Evolutionary conservation across 2,888 invertebrate genomes (phyloP).

Genomic region (Trachelus tabidus): DNA sequence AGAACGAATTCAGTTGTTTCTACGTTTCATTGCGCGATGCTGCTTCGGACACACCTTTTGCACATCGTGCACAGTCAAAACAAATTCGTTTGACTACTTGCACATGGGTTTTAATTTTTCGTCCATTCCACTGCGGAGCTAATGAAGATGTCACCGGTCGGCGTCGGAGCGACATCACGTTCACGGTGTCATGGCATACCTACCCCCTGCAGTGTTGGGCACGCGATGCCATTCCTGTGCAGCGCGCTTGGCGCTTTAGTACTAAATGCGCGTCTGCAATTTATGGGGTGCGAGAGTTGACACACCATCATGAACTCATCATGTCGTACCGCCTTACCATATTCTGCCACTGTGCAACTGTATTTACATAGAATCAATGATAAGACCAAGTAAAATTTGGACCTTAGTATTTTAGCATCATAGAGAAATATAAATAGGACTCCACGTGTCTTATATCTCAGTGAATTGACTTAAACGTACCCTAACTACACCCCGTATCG

Average conservation of each 20-base stretch:
- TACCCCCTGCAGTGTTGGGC: conserved; percentile 39
- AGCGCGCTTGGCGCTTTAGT: conserved; percentile 8
- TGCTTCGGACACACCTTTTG: not conserved
- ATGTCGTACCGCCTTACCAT: conserved; percentile 6
- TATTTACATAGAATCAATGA: conserved; percentile 21
- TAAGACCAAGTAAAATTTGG: not conserved
- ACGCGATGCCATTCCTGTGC: conserved; percentile 37
- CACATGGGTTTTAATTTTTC: not conserved
- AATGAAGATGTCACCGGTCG: conserved; percentile 3
- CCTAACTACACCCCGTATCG: not conserved
- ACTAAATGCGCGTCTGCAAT: conserved; percentile 39
- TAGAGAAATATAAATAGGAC: not conserved
- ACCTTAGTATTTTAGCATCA: not conserved
- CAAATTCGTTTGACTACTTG: not conserved
- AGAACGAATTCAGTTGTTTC: not conserved
- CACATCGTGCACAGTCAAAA: not conserved
- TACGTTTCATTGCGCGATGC: not conserved
- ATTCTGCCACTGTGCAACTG: conserved; percentile 4
- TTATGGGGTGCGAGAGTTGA: conserved; percentile 41
- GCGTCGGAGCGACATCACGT: conserved; percentile 23
- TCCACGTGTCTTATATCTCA: not conserved
- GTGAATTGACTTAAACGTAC: not conserved
- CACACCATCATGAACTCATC: conserved; percentile 16
- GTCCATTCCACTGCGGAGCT: not conserved
- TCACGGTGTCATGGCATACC: conserved; percentile 21